Evolutionary conservation across 2,888 invertebrate genomes (phyloP).

Genomic region (Conomelus anceps): DNA sequence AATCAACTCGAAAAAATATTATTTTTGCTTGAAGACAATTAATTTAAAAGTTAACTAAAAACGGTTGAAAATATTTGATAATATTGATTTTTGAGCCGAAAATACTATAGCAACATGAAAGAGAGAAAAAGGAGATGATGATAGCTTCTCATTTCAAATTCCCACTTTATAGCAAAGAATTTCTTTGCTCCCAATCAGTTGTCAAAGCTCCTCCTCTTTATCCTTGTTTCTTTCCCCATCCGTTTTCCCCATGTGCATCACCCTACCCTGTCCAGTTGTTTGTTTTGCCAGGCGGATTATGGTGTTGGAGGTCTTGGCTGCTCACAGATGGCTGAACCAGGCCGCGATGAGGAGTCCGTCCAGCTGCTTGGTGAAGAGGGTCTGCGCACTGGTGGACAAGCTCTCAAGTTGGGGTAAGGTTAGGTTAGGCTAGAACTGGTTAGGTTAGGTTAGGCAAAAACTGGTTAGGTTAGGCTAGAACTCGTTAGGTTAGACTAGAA

Average conservation of each 20-base stretch:
- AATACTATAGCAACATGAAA: too few species aligned
- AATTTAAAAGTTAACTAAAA: too few species aligned
- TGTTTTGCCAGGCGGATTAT: conserved; percentile 60
- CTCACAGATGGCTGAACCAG: conserved; percentile 93
- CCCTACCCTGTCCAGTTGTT: conserved; percentile 1
- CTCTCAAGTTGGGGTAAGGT: conserved; percentile 90
- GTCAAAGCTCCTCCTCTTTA: too few species aligned
- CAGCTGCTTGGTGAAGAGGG: conserved; percentile 95
- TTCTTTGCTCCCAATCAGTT: too few species aligned
- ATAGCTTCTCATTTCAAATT: too few species aligned
- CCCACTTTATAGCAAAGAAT: too few species aligned
- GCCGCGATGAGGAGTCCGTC: conserved; percentile 91
- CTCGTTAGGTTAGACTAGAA: background rate
- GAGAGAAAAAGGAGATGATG: too few species aligned
- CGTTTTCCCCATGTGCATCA: background rate
- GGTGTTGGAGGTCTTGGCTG: conserved; percentile 35
- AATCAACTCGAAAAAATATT: too few species aligned
- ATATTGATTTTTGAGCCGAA: too few species aligned
- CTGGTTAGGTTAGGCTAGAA: background rate
- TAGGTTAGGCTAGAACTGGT: background rate
- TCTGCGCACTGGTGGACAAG: conserved; percentile 90
- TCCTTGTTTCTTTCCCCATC: background rate
- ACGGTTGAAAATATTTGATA: too few species aligned
- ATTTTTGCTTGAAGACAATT: too few species aligned
- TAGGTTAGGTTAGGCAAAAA: background rate